These are phyloP conservation scores for Pogona vitticeps DNA, from an alignment of 2,113 vertebrate genomes.

Conservation along the genomic window DNA sequence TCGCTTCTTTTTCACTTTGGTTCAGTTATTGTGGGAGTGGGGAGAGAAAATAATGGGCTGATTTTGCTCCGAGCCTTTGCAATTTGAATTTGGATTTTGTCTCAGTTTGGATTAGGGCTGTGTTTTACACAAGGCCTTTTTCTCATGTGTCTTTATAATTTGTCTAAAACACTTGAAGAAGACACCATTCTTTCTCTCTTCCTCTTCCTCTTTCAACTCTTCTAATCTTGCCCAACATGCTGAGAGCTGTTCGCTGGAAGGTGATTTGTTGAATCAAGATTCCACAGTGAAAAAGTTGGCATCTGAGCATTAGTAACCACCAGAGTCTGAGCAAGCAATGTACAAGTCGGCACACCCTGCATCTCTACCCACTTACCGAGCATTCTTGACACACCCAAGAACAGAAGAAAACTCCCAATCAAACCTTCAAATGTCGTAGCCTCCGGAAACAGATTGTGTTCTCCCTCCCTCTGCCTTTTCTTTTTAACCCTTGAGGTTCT, in stretches of 20 bases:
- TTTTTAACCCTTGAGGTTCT: neutral
- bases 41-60: neutral
- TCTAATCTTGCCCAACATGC: neutral
- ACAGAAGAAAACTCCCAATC: neutral
- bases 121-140: neutral
- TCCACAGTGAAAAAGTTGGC: slow-evolving; percentile 47
- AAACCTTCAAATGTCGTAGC: neutral
- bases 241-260: slow-evolving; percentile 10
- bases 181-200: neutral
- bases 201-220: neutral
- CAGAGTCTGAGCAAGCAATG: neutral
- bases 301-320: slow-evolving; percentile 50
- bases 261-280: slow-evolving; percentile 14
- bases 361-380: neutral
- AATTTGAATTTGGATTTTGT: neutral
- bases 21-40: neutral
- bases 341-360: slow-evolving; percentile 46
- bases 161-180: neutral
- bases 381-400: slow-evolving; percentile 29
- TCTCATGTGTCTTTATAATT: neutral
- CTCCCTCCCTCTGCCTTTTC: neutral
- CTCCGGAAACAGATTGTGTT: slow-evolving; percentile 16
- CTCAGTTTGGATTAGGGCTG: neutral
- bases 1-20: neutral
- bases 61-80: neutral